Conservation (phyloP, 2,888 invertebrate species). For the Plagodis dolabraria region DNA sequence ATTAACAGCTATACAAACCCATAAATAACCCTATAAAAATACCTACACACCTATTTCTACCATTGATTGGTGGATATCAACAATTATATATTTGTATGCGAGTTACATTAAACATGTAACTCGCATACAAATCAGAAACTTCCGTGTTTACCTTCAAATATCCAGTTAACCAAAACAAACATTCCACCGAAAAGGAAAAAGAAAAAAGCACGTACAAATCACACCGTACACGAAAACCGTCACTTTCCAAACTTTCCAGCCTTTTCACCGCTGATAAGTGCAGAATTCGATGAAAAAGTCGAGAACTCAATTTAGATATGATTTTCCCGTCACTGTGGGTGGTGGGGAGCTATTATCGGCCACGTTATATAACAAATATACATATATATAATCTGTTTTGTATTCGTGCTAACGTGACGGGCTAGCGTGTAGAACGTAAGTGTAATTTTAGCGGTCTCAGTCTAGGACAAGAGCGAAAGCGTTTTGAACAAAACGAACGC, state of each 20-base stretch:
- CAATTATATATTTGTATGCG: no score
- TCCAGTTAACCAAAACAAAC: slow-evolving; percentile 19
- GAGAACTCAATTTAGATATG: slow-evolving; percentile 32
- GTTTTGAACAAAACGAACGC: neutral
- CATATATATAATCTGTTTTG: slow-evolving; percentile 11
- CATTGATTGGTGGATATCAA: no score
- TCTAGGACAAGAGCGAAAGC: slow-evolving; percentile 6
- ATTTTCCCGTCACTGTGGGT: slow-evolving; percentile 20
- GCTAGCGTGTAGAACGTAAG: slow-evolving; percentile 6
- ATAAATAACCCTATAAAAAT: no score
- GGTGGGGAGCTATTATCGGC: slow-evolving; percentile 10
- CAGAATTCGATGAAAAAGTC: slow-evolving; percentile 25
- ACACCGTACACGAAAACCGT: slow-evolving; percentile 23
- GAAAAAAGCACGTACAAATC: slow-evolving; percentile 12
- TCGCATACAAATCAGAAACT: slow-evolving; percentile 3
- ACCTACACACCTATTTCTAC: no score
- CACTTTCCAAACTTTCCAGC: slow-evolving; percentile 28
- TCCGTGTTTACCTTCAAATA: slow-evolving; percentile 3
- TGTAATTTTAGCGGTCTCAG: slow-evolving; percentile 1
- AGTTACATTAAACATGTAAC: neutral
- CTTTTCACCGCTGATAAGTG: slow-evolving; percentile 19
- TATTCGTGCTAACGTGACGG: neutral
- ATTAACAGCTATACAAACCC: no score
- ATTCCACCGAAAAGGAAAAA: slow-evolving; percentile 8
- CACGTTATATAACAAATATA: slow-evolving; percentile 22